These are phyloP conservation scores for Odontomyia ornata DNA, from an alignment of 2,888 invertebrate species.

Conservation along the genomic window DNA sequence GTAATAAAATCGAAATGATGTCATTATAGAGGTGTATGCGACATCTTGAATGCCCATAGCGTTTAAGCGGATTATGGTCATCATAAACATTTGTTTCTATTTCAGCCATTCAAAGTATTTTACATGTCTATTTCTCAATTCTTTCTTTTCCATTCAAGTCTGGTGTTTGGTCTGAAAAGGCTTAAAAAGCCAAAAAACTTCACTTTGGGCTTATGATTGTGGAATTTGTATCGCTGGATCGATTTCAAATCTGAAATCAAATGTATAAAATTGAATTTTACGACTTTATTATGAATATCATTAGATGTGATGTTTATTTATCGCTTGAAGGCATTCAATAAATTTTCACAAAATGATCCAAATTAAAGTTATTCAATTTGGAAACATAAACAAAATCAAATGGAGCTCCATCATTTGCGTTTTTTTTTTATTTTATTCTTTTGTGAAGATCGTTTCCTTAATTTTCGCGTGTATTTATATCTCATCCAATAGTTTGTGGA, in stretches of 20 bases:
- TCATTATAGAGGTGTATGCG: conserved; percentile 34
- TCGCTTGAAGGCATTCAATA: conserved; percentile 31
- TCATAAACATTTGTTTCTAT: conserved; percentile 37
- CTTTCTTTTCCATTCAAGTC: neutral
- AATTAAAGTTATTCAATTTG: conserved; percentile 11
- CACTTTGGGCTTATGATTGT: no score
- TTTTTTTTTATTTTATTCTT: neutral
- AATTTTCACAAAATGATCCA: conserved; percentile 22
- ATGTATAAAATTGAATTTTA: conserved; percentile 37
- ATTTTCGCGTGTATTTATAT: neutral
- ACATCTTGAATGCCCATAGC: conserved; percentile 22
- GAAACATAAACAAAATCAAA: neutral
- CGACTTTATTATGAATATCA: conserved; percentile 40
- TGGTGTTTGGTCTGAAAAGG: neutral
- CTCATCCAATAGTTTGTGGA: no score
- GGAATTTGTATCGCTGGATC: neutral
- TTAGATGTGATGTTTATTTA: conserved; percentile 35
- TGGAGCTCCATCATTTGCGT: neutral
- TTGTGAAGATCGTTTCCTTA: no score
- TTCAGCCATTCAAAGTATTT: neutral
- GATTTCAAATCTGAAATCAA: conserved; percentile 17
- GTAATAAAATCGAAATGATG: conserved; percentile 37
- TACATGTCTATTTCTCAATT: neutral
- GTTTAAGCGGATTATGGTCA: conserved; percentile 25
- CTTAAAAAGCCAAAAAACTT: no score